These are phyloP conservation scores for Parapristionchus giblindavisi DNA, from an alignment of 2,888 invertebrate genomes.

Conservation along the genomic window DNA sequence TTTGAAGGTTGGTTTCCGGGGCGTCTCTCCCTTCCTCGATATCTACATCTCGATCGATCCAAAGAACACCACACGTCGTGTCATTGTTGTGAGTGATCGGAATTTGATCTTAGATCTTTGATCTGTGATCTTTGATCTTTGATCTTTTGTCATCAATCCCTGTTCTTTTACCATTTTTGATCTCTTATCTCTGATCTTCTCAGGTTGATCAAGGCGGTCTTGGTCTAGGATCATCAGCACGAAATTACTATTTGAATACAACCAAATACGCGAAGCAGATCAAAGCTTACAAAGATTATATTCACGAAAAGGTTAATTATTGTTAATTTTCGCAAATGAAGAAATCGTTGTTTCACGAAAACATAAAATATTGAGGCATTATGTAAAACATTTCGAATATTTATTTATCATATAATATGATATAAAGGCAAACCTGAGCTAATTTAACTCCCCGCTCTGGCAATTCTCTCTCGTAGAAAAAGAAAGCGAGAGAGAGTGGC, in stretches of 20 bases:
- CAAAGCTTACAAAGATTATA: constrained; percentile 63
- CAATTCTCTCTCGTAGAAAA: too few relatives aligned
- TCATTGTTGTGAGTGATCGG: constrained; percentile 45
- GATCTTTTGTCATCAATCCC: constrained; percentile 58
- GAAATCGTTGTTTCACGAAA: too few relatives aligned
- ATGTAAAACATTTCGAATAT: too few relatives aligned
- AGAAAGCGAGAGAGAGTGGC: too few relatives aligned
- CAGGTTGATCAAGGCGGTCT: constrained; percentile 67
- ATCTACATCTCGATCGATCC: constrained; percentile 67
- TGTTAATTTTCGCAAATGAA: too few relatives aligned
- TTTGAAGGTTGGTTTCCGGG: constrained; percentile 47
- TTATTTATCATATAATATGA: too few relatives aligned
- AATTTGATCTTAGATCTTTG: constrained; percentile 15
- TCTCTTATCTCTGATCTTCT: constrained; percentile 35
- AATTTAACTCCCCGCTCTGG: too few relatives aligned
- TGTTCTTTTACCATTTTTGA: background rate
- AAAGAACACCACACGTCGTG: constrained; percentile 61
- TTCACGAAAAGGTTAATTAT: constrained; percentile 50
- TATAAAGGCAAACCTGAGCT: too few relatives aligned
- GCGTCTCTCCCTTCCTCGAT: constrained; percentile 66
- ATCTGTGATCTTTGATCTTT: background rate
- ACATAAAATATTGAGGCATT: too few relatives aligned
- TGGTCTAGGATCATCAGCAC: constrained; percentile 65
- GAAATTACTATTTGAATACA: constrained; percentile 67
- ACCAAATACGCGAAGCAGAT: constrained; percentile 67